Evolutionary conservation across 30 jellyfish, hydroid and myxozoan species (phyloP).

Genomic region (Chrysaora quinquecirrha): DNA sequence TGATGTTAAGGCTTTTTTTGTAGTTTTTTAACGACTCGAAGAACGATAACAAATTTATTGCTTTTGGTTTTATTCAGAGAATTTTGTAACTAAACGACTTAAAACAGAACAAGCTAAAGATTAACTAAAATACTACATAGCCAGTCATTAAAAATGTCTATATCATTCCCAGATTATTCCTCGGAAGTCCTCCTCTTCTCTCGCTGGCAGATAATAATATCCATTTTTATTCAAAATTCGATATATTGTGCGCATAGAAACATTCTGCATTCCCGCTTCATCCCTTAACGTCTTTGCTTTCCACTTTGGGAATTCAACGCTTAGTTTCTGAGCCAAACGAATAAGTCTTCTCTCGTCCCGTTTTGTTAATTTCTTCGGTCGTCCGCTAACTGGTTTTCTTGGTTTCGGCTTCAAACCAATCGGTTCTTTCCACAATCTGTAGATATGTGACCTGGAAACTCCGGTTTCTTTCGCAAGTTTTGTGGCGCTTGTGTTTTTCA

Average conservation of each 20-base stretch:
- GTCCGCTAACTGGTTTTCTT: neutral
- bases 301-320: neutral
- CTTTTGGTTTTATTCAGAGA: no score
- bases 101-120: no score
- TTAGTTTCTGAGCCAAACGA: neutral
- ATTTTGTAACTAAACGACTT: no score
- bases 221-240: neutral
- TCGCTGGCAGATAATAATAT: neutral
- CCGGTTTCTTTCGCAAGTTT: neutral
- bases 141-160: no score
- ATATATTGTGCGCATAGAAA: neutral
- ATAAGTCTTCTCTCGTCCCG: neutral
- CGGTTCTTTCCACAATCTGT: neutral
- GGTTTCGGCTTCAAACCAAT: neutral
- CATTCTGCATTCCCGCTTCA: neutral
- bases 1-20: no score
- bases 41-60: no score
- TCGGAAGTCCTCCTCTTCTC: no score
- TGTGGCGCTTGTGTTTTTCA: neutral
- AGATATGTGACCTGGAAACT: neutral
- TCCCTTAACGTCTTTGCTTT: neutral
- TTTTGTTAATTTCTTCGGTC: neutral
- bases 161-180: no score
- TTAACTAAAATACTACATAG: no score
- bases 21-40: no score